Evolutionary conservation across 2,113 vertebrate genomes (phyloP).

Genomic region (Sarotherodon lohbergeri): DNA sequence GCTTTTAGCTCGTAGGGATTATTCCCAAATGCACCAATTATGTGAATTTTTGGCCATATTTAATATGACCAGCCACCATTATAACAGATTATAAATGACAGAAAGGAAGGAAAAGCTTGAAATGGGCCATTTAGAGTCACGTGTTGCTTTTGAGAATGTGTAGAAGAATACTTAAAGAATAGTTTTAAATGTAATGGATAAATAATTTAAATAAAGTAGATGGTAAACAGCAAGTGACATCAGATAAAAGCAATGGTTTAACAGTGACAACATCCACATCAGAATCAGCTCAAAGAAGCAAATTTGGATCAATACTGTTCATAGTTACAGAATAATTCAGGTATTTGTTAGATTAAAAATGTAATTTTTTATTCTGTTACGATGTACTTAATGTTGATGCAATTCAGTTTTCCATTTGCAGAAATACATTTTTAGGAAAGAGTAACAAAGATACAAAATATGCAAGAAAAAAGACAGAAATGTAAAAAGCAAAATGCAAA

Average conservation of each 20-base stretch:
- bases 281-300: neutral
- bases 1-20: neutral
- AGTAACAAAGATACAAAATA: neutral
- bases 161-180: neutral
- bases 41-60: neutral
- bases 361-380: neutral
- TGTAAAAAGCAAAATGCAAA: fast-evolving
- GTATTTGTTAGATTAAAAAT: neutral
- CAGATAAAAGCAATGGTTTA: neutral
- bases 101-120: neutral
- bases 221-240: neutral
- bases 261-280: neutral
- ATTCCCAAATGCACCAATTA: neutral
- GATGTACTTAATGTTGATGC: neutral
- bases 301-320: neutral
- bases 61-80: neutral
- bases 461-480: neutral
- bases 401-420: neutral
- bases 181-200: neutral
- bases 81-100: neutral
- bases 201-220: neutral
- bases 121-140: neutral
- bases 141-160: neutral
- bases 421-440: neutral
- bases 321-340: neutral